Evolutionary conservation across 2,888 invertebrate species (phyloP), one percentile per base, ranked within the genome.

Genomic region (Tuta absoluta): DNA sequence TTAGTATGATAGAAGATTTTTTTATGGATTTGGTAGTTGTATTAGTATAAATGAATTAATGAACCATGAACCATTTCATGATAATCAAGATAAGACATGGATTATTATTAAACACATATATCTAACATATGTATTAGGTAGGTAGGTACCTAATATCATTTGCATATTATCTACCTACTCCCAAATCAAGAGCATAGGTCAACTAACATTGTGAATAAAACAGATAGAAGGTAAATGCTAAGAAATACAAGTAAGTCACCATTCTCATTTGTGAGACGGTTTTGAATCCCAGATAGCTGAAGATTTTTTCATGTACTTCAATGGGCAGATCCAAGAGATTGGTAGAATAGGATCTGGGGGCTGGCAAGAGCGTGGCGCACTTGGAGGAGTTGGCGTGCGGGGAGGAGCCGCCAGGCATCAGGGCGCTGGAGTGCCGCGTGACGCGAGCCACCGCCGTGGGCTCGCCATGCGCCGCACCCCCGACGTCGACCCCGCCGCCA

Each of bases 301-400:
- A 93, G 72, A 97, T 95, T 84, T 96, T 96, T 79, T 96, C 95
- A 68, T 96, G 86, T 71, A 97, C 91, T 91, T 97, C 97, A 72
- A 94, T 92, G 23, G 97, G 97, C 77, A 97, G 87, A 85, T 97
- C 95, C 69, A 96, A 87, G 67, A 97, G 83, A 68, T 77, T 85
- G 5, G 87, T 91, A 17, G 83, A 77, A 69, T 80, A 84, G 59
- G 75, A 75, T 73, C 85, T 87, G 28, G 86, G 81, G 60, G 79
- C 80, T 48, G 88, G 82, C 66, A 86, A 74, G 72, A 88, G 68
- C 23, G 75, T 68, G 57, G 78, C 72, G 78, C 82, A 83, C 77
- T 85, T 85, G 58, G 85, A 83, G 41, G 85, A 75, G 72, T 79
- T 78, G 68, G 83, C 82, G 72, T 87, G 89, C 19, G 92, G 91